Percentiles rank a stretch among this genome's conserved stretches.
Evolutionary conservation across 2,888 invertebrate genomes (phyloP).

Genomic region (Xestobium rufovillosum): DNA sequence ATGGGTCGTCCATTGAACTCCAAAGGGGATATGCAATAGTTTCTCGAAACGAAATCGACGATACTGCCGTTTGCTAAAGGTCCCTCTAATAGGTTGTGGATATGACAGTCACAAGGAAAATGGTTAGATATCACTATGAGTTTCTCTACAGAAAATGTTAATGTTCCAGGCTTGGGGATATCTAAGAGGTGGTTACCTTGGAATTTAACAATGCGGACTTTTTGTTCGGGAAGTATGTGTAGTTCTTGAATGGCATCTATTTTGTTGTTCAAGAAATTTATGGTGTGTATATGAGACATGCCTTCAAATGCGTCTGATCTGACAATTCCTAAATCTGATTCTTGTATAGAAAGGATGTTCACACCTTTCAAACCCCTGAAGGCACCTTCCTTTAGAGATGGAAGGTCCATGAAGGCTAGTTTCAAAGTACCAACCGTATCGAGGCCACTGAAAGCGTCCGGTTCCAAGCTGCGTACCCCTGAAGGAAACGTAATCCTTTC

Average conservation of each 20-base stretch:
- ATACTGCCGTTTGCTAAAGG: constrained; percentile 63
- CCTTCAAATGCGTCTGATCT: constrained; percentile 70
- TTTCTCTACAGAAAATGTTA: constrained; percentile 64
- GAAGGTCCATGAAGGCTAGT: constrained; percentile 76
- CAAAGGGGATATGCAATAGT: constrained; percentile 79
- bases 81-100: constrained; percentile 67
- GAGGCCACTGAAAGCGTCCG: constrained; percentile 73
- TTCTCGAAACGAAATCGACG: constrained; percentile 62
- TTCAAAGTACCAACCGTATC: constrained; percentile 77
- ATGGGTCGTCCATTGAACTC: constrained; percentile 74
- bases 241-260: constrained; percentile 75
- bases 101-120: constrained; percentile 81
- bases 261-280: constrained; percentile 78
- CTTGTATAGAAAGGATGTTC: constrained; percentile 67
- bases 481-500: constrained; percentile 77
- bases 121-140: constrained; percentile 71
- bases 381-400: constrained; percentile 60
- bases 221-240: constrained; percentile 61
- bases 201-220: constrained; percentile 62
- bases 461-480: constrained; percentile 66
- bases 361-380: constrained; percentile 73
- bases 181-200: constrained; percentile 80
- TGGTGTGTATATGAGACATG: constrained; percentile 59
- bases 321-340: constrained; percentile 73
- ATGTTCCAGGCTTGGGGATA: constrained; percentile 59